These are phyloP conservation scores for Calliopsis andreniformis DNA, from an alignment of 1,140 invertebrate genomes.

Conservation along the genomic window DNA sequence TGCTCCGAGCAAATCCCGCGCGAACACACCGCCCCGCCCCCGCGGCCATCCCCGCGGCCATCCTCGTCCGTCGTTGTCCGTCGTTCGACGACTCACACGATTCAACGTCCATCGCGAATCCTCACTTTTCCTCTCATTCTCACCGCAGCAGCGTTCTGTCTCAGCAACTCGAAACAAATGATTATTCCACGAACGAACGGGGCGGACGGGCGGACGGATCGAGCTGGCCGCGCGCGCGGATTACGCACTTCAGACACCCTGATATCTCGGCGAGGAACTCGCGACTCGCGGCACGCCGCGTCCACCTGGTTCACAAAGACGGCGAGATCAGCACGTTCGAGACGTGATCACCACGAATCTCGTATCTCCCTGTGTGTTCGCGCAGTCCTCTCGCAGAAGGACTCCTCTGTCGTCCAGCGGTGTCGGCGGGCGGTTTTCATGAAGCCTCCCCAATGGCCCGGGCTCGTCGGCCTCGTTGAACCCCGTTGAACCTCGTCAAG, in stretches of 20 bases:
- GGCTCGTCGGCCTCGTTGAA: constrained; percentile 67
- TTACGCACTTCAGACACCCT: constrained; percentile 36
- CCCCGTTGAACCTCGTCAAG: constrained; percentile 58
- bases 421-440: constrained; percentile 24
- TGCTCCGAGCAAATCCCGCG: constrained; percentile 74
- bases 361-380: too few relatives aligned
- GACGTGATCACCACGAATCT: too few relatives aligned
- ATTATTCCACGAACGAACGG: constrained; percentile 34
- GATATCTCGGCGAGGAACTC: constrained; percentile 2
- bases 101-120: constrained; percentile 19
- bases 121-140: not conserved
- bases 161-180: too few relatives aligned
- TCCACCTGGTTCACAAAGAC: not conserved
- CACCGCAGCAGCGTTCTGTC: too few relatives aligned
- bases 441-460: constrained; percentile 75
- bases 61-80: constrained; percentile 44
- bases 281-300: constrained; percentile 2
- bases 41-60: constrained; percentile 43
- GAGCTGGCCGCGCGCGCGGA: constrained; percentile 1
- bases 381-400: too few relatives aligned
- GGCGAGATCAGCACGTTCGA: too few relatives aligned
- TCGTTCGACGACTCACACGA: constrained; percentile 1
- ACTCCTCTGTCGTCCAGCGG: too few relatives aligned
- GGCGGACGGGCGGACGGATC: constrained; percentile 39
- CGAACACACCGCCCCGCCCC: constrained; percentile 68